Base-by-base conservation (phyloP, 2,888 invertebrate genomes). In the Unio pictorum region DNA sequence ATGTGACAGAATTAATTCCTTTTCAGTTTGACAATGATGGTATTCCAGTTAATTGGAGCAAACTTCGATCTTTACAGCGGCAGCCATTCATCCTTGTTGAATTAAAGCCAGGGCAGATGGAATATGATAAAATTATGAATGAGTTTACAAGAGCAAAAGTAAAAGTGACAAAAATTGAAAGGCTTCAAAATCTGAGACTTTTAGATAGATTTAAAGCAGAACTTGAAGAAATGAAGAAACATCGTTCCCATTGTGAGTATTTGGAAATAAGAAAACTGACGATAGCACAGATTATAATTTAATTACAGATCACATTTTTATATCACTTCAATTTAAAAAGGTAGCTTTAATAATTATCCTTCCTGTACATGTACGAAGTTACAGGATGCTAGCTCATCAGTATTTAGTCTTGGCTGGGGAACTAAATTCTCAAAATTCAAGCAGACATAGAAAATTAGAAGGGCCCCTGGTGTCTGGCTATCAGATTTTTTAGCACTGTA, bases 131-230 rank as follows among this genome's bases (percentile, higher is more conserved):
- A 30, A 71, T 74, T 18, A 55, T 63, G 45, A 17, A 58, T 26
- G 74, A 74, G 45, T 71, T 74, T 66, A 54, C 34, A 20, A 61
- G 26, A 55, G 71, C 64, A 34, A 59, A 68, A n/a, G 71, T 74
- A 34, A 56, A 71, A 56, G 71, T 74, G 55, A 64, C 60, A 61
- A 68, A 64, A 28, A 74, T 74, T 26, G 71, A 74, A 45, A 59
- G 74, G 55, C 57, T 74, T 20, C 71, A 74, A 26, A 74, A 67
- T 59, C 54, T 55, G 20, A 60, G 71, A 45, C 57, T 66, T 8
- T 55, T 74, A 57, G 68, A 74, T 6, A 68, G 67, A 45, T 74
- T 74, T 64, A 71, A 71, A 59, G 64, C 56, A 59, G 74, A 74
- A 69, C 55, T 71, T 23, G 71, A 74, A 34, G 71, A 74, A 34